phyloP scores from a whole-genome alignment of 2,797 vertebrate genomes.

The Pseudochromis fuscus region DNA sequence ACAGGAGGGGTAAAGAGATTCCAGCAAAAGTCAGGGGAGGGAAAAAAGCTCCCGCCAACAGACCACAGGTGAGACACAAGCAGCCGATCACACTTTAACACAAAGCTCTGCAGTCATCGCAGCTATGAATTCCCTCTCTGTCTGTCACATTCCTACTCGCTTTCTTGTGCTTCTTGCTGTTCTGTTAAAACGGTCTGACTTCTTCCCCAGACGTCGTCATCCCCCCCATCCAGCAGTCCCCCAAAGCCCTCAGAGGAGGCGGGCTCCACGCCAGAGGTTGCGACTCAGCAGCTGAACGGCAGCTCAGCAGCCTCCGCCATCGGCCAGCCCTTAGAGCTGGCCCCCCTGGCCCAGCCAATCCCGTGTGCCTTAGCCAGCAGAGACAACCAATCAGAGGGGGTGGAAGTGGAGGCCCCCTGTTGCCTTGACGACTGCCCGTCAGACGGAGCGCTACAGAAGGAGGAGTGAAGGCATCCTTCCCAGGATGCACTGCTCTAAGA shows the following conservation, averaged over 20 bases:
- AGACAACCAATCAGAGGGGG: slow-evolving; percentile 90
- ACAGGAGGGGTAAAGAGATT: slow-evolving; percentile 86
- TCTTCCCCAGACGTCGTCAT: slow-evolving; percentile 68
- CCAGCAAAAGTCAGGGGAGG: slow-evolving; percentile 79
- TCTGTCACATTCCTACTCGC: not conserved
- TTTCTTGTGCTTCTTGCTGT: slow-evolving; percentile 1
- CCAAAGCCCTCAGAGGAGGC: slow-evolving; percentile 86
- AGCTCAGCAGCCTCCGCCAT: slow-evolving; percentile 84
- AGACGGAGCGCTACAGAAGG: slow-evolving; percentile 90
- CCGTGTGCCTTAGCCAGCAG: slow-evolving; percentile 94
- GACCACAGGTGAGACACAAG: slow-evolving; percentile 80
- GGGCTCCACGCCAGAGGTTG: slow-evolving; percentile 79
- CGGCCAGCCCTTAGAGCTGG: slow-evolving; percentile 84
- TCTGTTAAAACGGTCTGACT: not conserved
- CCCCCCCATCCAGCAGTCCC: slow-evolving; percentile 84
- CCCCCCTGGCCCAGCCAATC: slow-evolving; percentile 87
- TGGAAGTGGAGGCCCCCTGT: slow-evolving; percentile 86
- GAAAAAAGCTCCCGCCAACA: slow-evolving; percentile 82
- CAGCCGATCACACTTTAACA: not conserved
- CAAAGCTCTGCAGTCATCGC: not conserved
- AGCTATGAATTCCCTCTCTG: not conserved
- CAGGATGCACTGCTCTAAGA: slow-evolving; percentile 78
- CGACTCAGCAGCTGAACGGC: slow-evolving; percentile 87
- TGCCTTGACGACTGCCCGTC: slow-evolving; percentile 91
- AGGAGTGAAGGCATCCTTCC: slow-evolving; percentile 85